Evolutionary conservation across 2,888 invertebrate genomes (phyloP).

Genomic region (Molanna angustata): DNA sequence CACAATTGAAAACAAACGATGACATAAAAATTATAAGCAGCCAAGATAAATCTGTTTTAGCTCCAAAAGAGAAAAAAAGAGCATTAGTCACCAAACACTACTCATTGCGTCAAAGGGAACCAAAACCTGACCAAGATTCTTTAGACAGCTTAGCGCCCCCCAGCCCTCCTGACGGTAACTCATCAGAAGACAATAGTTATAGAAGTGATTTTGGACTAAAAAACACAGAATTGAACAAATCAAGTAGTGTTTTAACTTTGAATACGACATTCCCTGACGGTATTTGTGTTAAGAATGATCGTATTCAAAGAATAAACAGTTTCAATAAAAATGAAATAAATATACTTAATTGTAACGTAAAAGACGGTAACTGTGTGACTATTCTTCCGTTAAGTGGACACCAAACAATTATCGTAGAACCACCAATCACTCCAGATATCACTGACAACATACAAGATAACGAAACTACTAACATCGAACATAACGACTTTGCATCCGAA

Average conservation of each 20-base stretch:
- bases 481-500: neutral
- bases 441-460: neutral
- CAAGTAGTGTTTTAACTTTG: slow-evolving; percentile 6
- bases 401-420: slow-evolving; percentile 54
- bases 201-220: slow-evolving; percentile 14
- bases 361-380: slow-evolving; percentile 40
- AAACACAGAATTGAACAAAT: neutral
- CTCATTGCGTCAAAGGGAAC: slow-evolving; percentile 51
- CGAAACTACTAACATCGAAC: neutral
- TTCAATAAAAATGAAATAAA: slow-evolving; percentile 21
- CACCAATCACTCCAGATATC: slow-evolving; percentile 37
- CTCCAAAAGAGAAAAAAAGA: slow-evolving; percentile 15
- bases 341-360: slow-evolving; percentile 7
- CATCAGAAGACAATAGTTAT: slow-evolving; percentile 5
- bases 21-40: slow-evolving; percentile 17
- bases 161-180: slow-evolving; percentile 13
- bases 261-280: too few relatives aligned
- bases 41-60: slow-evolving; percentile 10
- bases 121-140: slow-evolving; percentile 35
- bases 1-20: too few relatives aligned
- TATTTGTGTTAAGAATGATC: slow-evolving; percentile 28
- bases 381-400: slow-evolving; percentile 53
- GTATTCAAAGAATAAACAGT: slow-evolving; percentile 25
- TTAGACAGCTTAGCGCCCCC: slow-evolving; percentile 23
- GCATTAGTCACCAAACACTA: slow-evolving; percentile 48